These are phyloP conservation scores for Parazoanthus atlanticus DNA, from an alignment of 92 coral and sea anemone genomes.

Conservation along the genomic window DNA sequence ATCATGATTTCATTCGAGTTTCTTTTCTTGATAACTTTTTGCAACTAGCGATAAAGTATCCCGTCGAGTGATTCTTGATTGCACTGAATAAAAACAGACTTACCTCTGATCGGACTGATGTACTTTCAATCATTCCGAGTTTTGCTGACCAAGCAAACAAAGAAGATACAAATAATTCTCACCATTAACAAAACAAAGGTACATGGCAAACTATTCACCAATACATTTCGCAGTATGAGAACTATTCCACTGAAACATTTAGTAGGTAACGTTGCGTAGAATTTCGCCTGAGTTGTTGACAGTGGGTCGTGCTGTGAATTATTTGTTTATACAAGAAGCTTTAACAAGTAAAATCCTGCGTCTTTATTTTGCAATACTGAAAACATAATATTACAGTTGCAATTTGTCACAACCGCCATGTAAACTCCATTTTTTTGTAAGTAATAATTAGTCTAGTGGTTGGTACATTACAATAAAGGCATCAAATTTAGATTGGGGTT, in stretches of 20 bases:
- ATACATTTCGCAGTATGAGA: background rate
- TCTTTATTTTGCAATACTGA: background rate
- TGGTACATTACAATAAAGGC: background rate
- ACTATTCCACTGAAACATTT: too few relatives aligned
- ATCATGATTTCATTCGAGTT: too few relatives aligned
- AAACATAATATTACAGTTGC: background rate
- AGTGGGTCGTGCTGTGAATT: background rate
- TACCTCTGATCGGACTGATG: too few relatives aligned
- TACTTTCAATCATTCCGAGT: too few relatives aligned
- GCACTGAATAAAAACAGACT: too few relatives aligned
- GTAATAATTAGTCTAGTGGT: background rate
- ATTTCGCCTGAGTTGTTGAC: background rate
- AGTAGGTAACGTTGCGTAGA: background rate
- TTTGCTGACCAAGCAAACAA: background rate
- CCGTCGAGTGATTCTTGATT: too few relatives aligned
- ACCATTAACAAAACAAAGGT: too few relatives aligned
- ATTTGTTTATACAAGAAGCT: background rate
- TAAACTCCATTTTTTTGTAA: too few relatives aligned
- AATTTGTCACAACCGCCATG: background rate
- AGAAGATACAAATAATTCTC: too few relatives aligned
- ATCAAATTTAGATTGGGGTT: background rate
- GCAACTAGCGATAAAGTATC: too few relatives aligned
- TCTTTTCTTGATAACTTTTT: too few relatives aligned
- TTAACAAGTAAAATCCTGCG: background rate
- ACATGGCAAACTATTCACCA: background rate